phyloP scores from a whole-genome alignment of 2,888 invertebrate genomes.

The Morpho deidamia region DNA sequence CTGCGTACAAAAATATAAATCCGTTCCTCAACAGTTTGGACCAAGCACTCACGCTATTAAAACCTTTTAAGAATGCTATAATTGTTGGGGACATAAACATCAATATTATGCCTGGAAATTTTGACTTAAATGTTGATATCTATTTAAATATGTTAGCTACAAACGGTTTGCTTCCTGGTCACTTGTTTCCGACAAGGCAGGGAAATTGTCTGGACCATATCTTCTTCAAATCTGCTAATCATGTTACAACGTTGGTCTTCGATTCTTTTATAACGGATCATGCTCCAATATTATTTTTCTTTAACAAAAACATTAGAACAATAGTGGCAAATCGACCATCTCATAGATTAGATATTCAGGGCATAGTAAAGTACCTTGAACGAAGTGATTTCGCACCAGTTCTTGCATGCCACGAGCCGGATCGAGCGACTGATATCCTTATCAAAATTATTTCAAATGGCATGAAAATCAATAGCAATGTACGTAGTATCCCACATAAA shows the following conservation, averaged over 20 bases:
- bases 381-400: neutral
- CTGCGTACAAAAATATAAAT: neutral
- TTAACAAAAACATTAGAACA: neutral
- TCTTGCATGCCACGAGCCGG: neutral
- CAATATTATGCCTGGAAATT: constrained; percentile 3
- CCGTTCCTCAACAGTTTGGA: neutral
- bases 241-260: neutral
- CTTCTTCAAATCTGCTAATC: constrained; percentile 10
- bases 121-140: neutral
- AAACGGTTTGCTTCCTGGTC: constrained; percentile 10
- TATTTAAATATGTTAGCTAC: neutral
- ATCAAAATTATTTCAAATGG: constrained; percentile 10
- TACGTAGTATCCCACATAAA: constrained; percentile 23
- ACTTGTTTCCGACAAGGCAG: constrained; percentile 15
- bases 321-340: no score
- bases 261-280: neutral
- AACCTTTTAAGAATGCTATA: neutral
- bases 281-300: neutral
- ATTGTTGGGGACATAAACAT: constrained; percentile 23
- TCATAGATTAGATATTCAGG: constrained; percentile 5
- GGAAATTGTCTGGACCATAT: constrained; percentile 25
- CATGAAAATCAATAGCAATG: neutral
- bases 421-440: constrained; percentile 1
- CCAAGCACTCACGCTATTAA: neutral
- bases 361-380: constrained; percentile 13